Evolutionary conservation across 1,140 invertebrate genomes (phyloP), one percentile per base, ranked within the genome.

Genomic region (Bilobella aurantiaca): DNA sequence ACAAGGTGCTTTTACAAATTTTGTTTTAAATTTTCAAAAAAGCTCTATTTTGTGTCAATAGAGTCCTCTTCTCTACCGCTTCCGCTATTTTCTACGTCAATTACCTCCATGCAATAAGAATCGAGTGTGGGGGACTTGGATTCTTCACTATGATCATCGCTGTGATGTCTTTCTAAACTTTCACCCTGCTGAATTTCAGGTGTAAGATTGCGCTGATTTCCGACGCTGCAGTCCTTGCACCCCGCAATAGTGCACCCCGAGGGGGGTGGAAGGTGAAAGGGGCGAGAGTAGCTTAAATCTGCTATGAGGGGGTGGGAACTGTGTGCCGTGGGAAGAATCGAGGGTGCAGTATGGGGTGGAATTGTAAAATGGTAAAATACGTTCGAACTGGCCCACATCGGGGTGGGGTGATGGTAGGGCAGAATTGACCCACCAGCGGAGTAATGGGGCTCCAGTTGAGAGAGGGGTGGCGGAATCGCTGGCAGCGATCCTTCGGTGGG

Each of bases 321-420:
- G 5, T 71, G 61, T 23, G 58, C 21, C 28, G 66, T 37, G 29
- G 63, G 47, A 16, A 30, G 1, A 21, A 56, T 47, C 0, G 60
- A 34, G n/a, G 63, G 67, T 29, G 58, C 31, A 18, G 66, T 42
- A 12, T 21, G 34, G 18, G 65, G 68, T 31, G 71, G 69, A 0
- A 73, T 64, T 21, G 71, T 68, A 67, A 73, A 73, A 37, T 73
- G 71, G 37, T 73, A 73, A 34, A 73, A 73, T 0, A 73, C 65
- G 34, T 73, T 73, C 1, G 68, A 70, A 69, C 66, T 69, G 1
- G 68, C 68, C 71, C 68, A 70, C 61, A 70, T 62, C 25, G 71
- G 71, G 21, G 71, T 59, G 16, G 71, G 58, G 57, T 69, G 71
- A 34, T 64, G 68, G 59, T 73, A 73, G 2, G 71, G 71, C 0